phyloP scores from a whole-genome alignment of 2,888 invertebrate genomes.

The Acanthacorydalis orientalis region DNA sequence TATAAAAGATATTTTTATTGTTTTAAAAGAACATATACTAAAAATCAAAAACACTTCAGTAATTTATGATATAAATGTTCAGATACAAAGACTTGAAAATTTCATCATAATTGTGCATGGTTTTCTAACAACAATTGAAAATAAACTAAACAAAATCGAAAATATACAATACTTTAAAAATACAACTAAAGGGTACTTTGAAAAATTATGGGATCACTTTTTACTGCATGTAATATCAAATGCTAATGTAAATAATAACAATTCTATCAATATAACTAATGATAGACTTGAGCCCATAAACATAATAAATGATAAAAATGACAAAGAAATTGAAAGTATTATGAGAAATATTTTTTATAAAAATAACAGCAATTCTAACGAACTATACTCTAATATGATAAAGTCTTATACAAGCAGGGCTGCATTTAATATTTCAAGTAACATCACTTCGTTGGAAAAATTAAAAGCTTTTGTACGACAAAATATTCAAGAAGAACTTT shows the following conservation, averaged over 20 bases:
- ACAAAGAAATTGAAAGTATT: neutral
- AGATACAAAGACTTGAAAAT: conserved; percentile 2
- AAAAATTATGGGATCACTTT: conserved; percentile 1
- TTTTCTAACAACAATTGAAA: neutral
- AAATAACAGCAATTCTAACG: neutral
- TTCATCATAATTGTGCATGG: neutral
- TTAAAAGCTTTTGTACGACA: too few species aligned
- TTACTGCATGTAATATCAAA: too few species aligned
- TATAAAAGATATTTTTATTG: neutral
- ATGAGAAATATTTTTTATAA: neutral
- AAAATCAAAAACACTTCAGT: neutral
- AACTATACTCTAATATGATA: too few species aligned
- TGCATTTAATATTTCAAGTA: too few species aligned
- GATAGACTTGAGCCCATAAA: neutral
- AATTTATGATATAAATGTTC: neutral
- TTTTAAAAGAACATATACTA: neutral
- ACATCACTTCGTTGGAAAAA: too few species aligned
- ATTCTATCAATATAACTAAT: neutral
- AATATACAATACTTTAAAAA: neutral
- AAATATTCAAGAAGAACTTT: neutral
- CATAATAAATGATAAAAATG: neutral
- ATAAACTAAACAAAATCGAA: neutral
- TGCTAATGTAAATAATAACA: too few species aligned
- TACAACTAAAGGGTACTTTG: neutral
- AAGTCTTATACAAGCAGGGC: neutral